Percentiles rank a stretch among this genome's conserved stretches.
These are phyloP conservation scores for Melanocharis versteri DNA, from an alignment of 2,113 vertebrate genomes.

Conservation along the genomic window DNA sequence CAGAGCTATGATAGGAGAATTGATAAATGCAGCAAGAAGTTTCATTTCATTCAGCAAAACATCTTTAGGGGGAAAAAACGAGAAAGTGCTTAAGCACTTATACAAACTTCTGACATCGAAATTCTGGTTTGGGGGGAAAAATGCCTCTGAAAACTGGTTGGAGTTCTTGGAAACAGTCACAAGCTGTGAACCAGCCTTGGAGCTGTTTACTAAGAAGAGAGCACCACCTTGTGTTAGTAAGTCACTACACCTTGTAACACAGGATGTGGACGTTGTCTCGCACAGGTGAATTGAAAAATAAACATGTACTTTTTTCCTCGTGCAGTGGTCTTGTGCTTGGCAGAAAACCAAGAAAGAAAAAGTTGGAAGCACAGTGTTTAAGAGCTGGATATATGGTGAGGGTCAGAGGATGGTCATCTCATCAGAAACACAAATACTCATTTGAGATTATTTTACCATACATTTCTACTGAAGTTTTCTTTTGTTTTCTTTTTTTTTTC, in stretches of 20 bases:
- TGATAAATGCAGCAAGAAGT: background rate
- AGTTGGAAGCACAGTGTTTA: background rate
- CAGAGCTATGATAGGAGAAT: background rate
- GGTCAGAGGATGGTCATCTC: background rate
- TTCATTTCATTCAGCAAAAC: background rate
- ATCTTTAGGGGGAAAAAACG: background rate
- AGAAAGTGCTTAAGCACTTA: background rate
- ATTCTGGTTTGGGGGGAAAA: background rate
- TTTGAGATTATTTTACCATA: background rate
- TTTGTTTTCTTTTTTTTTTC: background rate
- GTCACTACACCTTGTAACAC: background rate
- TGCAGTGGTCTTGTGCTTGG: background rate
- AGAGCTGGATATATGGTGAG: background rate
- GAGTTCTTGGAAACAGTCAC: background rate
- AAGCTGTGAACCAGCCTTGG: background rate
- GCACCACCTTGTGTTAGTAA: conserved; percentile 75
- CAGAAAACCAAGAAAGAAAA: background rate
- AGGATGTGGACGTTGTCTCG: accelerated
- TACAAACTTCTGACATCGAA: background rate
- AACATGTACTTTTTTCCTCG: background rate
- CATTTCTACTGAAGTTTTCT: background rate
- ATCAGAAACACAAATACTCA: background rate
- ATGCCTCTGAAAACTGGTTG: background rate
- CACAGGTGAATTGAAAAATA: background rate
- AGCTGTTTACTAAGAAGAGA: conserved; percentile 72